Base-by-base conservation (phyloP, 2,113 vertebrate genomes). In the Phrynosoma platyrhinos region DNA sequence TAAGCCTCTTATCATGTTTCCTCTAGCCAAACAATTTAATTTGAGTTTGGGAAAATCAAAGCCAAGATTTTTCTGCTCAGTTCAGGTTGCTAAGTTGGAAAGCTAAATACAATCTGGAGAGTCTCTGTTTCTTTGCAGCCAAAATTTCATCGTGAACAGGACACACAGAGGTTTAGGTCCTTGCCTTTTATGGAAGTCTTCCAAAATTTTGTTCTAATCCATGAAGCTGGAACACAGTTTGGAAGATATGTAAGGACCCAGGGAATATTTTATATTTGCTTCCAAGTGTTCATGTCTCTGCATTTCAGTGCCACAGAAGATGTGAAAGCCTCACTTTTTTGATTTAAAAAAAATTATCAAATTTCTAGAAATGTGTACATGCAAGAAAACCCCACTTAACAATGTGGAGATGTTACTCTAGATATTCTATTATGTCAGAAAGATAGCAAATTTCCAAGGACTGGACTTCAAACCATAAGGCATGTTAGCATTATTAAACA, bases 391-490 rank as follows among this genome's bases (percentile, higher is more conserved):
- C 27, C 4, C 12, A 14, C 69, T 78, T 55, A 9, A 12, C 0
- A 13, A 84, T 27, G 0, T 71, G 32, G 85, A 42, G 4, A 79
- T 42, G 12, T 79, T 25, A 6, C 13, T 0, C 10, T 83, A 3
- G 69, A 0, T 74, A 82, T 71, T 5, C 1, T 66, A 77, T 62
- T 20, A 9, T 64, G 1, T 62, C 40, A 83, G 76, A 91, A 91
- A 77, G 0, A 0, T 32, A 74, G 27, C 16, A 20, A 83, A 71
- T 9, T 4, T 58, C 0, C 0, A 0, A n/a, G 7, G 7, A 84
- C 0, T 71, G 90, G 86, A 86, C 23, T 71, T 16, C 27, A 87
- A 88, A 79, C 53, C n/a, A 8, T 0, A 0, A 47, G 32, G 12
- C 0, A 0, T 2, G 1, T 0, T 68, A 82, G 13, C 30, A 66